Base-by-base conservation (phyloP, 2,888 invertebrate species). In the Cynaeus angustus region DNA sequence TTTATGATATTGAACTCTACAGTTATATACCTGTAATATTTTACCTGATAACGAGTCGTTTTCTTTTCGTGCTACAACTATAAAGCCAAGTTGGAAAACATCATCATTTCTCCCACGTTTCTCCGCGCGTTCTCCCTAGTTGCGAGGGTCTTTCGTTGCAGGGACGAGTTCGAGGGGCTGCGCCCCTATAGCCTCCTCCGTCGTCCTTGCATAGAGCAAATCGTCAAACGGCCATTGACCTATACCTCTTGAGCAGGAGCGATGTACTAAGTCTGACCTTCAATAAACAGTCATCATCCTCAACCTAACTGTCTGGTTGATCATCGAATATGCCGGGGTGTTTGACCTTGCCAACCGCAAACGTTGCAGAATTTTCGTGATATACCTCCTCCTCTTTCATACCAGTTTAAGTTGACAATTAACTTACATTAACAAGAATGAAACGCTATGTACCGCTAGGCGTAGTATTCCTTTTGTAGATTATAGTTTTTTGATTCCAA, bases 291-390 rank as follows among this genome's bases (percentile, higher is more conserved):
- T 67, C 72, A 72, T 72, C 72, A 61, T 72, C 62, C 70, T 64
- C 72, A 64, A 75, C 70, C 72, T 75, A 76, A 72, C 73, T 71
- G 72, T 74, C 76, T 76, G 71, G 67, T 70, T 69, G 64, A 70
- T 72, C 69, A 70, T 67, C 65, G 61, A 61, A 68, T 68, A 64
- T 61, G 41, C 61, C 59, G 64, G 66, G 73, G 71, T 73, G 64
- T 68, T 70, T 70, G 71, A 71, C 67, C 73, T 66, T 67, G 70
- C 62, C 53, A 33, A 26, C 14, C 33, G 37, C 53, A 21, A 53
- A 33, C 37, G 37, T 21, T 50, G 66, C 46, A 50, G 64, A 64
- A 53, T 64, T 69, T 68, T 69, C 45, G 30, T 65, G 16, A 64
- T 58, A 21, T 21, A 30, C 26, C 58, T 33, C 28, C 52, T 28